Percentiles rank a stretch among this genome's conserved stretches.
Evolutionary conservation across 2,113 vertebrate species (phyloP).

Genomic region (Puffinus mauretanicus): DNA sequence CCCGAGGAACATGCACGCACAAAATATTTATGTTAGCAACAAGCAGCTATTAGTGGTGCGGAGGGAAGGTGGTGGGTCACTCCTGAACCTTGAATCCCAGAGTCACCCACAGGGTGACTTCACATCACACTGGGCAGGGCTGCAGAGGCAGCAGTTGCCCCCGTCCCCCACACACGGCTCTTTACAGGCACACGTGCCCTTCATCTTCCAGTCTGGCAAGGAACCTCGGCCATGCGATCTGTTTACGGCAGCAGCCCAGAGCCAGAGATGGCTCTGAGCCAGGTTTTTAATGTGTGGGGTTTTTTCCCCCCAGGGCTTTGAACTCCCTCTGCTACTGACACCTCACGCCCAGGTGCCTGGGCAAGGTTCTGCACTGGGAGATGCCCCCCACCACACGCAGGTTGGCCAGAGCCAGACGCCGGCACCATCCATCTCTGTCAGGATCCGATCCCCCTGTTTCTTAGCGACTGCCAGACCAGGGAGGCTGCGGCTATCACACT

Average conservation of each 20-base stretch:
- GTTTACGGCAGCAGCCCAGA: constrained; percentile 13
- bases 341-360: neutral
- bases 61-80: neutral
- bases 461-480: neutral
- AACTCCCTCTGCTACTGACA: neutral
- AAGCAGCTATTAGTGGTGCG: neutral
- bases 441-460: neutral
- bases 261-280: neutral
- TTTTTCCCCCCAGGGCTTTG: neutral
- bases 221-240: neutral
- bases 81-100: neutral
- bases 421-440: neutral
- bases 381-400: fast-evolving
- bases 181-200: neutral
- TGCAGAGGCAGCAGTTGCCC: neutral
- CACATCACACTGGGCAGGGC: neutral
- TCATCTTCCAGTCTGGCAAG: constrained; percentile 7
- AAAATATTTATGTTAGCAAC: neutral
- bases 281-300: neutral
- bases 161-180: neutral
- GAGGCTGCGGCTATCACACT: neutral
- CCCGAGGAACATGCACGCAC: neutral
- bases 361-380: neutral
- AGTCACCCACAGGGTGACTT: neutral
- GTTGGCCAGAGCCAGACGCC: neutral